phyloP scores from a whole-genome alignment of 2,888 invertebrate genomes.

The Limnephilus lunatus region DNA sequence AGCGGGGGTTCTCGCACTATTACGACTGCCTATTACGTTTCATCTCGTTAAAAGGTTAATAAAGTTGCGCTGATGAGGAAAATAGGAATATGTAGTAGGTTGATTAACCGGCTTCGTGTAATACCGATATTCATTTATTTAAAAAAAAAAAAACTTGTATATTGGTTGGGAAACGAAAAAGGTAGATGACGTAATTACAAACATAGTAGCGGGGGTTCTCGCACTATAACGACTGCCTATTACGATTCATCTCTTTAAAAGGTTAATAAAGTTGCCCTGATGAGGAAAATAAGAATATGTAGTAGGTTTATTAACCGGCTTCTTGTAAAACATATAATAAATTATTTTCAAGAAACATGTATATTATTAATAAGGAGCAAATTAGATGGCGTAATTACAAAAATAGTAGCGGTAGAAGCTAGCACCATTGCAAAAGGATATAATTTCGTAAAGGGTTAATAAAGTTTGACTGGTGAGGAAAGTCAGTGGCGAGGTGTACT shows the following conservation, averaged over 20 bases:
- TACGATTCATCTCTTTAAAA: background rate
- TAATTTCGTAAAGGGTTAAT: background rate
- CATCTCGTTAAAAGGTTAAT: background rate
- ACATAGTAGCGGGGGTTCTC: background rate
- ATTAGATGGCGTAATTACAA: slow-evolving; percentile 15
- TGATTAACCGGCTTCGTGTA: background rate
- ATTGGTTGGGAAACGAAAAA: background rate
- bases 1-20: background rate
- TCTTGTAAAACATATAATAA: no score
- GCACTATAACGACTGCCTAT: background rate
- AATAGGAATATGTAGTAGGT: background rate
- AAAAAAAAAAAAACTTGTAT: no score
- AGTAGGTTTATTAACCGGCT: background rate
- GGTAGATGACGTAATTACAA: slow-evolving; percentile 27
- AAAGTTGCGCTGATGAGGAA: background rate
- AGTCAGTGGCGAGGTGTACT: background rate
- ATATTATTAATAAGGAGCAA: background rate
- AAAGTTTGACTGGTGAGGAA: background rate
- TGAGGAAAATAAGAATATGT: background rate
- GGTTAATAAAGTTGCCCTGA: background rate
- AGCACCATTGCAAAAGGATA: background rate
- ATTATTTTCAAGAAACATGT: no score
- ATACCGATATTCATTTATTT: no score
- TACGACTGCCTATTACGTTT: background rate
- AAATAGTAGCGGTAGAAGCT: background rate